Percentiles rank a stretch among this genome's conserved stretches.
These are phyloP conservation scores for Cygnus olor DNA, from an alignment of 2,797 vertebrate genomes.

Conservation along the genomic window DNA sequence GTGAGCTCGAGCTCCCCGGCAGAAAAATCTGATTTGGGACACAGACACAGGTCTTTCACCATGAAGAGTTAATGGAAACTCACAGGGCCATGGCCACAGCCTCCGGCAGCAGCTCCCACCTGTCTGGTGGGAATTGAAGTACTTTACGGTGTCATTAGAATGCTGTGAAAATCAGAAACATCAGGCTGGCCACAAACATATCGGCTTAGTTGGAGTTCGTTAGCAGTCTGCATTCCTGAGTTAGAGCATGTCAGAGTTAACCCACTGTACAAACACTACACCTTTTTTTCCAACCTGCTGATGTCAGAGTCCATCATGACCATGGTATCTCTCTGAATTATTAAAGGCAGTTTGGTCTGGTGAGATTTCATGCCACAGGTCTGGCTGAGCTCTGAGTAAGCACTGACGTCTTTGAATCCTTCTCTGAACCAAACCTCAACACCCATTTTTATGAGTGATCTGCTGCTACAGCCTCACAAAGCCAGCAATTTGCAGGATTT, in stretches of 20 bases:
- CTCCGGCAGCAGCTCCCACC: background rate
- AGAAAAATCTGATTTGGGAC: background rate
- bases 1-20: background rate
- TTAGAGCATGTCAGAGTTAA: background rate
- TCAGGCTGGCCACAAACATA: background rate
- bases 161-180: rapidly evolving
- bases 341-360: background rate
- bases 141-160: background rate
- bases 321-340: rapidly evolving
- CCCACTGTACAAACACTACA: background rate
- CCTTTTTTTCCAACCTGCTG: background rate
- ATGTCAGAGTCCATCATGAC: background rate
- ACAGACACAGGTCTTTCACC: background rate
- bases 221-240: background rate
- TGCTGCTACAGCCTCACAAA: background rate
- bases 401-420: background rate
- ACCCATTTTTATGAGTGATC: background rate
- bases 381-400: slow-evolving; percentile 6
- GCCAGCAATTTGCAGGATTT: background rate
- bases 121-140: background rate
- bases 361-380: background rate
- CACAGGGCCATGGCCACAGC: rapidly evolving
- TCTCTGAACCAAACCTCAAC: background rate
- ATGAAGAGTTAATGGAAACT: background rate
- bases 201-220: background rate